These are phyloP conservation scores for Pterophyllum scalare DNA, from an alignment of 2,113 vertebrate genomes.

Conservation along the genomic window DNA sequence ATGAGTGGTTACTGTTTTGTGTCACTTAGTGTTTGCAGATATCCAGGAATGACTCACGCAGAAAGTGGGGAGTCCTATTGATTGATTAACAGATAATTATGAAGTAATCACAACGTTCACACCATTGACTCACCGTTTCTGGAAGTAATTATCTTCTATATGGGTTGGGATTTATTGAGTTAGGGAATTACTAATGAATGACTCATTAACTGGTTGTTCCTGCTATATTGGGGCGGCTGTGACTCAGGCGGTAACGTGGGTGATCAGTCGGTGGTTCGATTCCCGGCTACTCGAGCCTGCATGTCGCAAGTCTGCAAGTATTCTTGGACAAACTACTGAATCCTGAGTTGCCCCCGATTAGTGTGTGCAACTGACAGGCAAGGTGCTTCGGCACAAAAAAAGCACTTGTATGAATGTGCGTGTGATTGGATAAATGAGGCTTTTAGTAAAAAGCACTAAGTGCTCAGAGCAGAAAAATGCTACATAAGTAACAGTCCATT, in stretches of 20 bases:
- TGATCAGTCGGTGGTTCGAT: not conserved
- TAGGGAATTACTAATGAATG: not conserved
- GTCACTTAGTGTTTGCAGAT: not conserved
- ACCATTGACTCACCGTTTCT: not conserved
- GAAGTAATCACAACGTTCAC: not conserved
- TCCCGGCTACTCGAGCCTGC: not conserved
- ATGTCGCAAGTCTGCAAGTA: not conserved
- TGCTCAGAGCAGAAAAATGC: no score
- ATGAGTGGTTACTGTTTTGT: not conserved
- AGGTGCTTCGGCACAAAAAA: not conserved
- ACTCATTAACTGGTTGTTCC: not conserved
- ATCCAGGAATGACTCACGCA: not conserved
- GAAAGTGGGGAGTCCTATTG: not conserved
- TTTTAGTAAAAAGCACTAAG: no score
- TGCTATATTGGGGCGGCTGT: not conserved
- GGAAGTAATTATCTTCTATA: constrained; percentile 4
- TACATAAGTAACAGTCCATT: not conserved
- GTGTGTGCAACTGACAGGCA: not conserved
- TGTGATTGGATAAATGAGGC: no score
- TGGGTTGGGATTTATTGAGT: not conserved
- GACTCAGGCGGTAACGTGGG: not conserved
- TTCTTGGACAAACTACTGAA: not conserved
- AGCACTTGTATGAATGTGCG: no score
- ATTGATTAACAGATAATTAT: not conserved
- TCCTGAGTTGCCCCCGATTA: no score